Percentiles rank a stretch among this genome's conserved stretches.
phyloP scores from a whole-genome alignment of 2,888 invertebrate species.

The Habroteleia sp. region DNA sequence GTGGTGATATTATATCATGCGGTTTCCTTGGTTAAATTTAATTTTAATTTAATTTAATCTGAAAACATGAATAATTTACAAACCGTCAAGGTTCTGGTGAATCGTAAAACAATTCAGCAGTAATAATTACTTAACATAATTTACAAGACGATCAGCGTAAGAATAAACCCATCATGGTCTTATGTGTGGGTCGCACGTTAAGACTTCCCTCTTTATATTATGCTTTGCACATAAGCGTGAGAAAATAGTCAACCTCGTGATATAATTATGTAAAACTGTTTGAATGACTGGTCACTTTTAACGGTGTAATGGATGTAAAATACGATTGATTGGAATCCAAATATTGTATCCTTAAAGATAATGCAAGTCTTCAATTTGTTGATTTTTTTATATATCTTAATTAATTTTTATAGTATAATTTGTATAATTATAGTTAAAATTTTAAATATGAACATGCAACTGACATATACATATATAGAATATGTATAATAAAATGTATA shows the following conservation, averaged over 20 bases:
- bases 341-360: background rate
- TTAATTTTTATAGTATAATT: no score
- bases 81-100: conserved; percentile 37
- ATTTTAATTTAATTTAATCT: no score
- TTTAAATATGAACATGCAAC: no score
- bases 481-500: no score
- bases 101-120: conserved; percentile 37
- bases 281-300: conserved; percentile 44
- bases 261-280: conserved; percentile 61
- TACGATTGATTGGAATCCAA: conserved; percentile 12
- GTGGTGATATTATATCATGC: no score
- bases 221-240: conserved; percentile 58
- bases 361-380: no score
- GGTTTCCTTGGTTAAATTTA: no score
- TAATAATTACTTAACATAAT: conserved; percentile 41
- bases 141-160: conserved; percentile 47
- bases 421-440: no score
- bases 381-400: no score
- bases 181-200: conserved; percentile 53
- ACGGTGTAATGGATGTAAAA: conserved; percentile 24
- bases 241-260: conserved; percentile 60
- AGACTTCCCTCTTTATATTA: conserved; percentile 58
- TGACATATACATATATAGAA: no score
- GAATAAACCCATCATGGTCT: conserved; percentile 54
- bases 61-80: no score